A percentile compares a stretch with the other conserved stretches of the same genome.
These are phyloP conservation scores for Arothron firmamentum DNA, from an alignment of 2,113 vertebrate species.

Conservation along the genomic window DNA sequence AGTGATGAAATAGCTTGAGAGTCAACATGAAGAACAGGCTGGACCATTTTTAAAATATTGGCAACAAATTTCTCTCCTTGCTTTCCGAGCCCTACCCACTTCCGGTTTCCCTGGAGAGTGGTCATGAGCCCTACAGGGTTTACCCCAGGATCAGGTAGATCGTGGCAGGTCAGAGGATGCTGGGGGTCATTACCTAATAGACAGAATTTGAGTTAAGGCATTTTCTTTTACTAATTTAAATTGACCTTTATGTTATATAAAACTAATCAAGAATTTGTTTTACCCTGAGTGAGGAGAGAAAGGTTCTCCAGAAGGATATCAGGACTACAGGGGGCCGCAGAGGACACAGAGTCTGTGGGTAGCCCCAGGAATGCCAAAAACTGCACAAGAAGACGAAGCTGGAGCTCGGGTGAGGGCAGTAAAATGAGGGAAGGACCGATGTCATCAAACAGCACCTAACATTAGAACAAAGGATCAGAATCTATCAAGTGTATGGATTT, in stretches of 20 bases:
- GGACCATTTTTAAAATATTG: slow-evolving; percentile 76
- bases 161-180: slow-evolving; percentile 73
- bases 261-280: slow-evolving; percentile 8
- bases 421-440: slow-evolving; percentile 85
- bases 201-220: background rate
- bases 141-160: slow-evolving; percentile 71
- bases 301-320: slow-evolving; percentile 83
- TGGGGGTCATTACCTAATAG: slow-evolving; percentile 54
- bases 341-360: slow-evolving; percentile 66
- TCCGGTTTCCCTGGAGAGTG: slow-evolving; percentile 62
- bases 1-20: slow-evolving; percentile 76
- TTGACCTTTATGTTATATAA: background rate
- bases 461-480: background rate
- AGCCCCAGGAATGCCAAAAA: slow-evolving; percentile 90
- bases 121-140: slow-evolving; percentile 81
- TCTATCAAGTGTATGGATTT: background rate
- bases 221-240: background rate
- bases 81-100: slow-evolving; percentile 75
- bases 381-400: slow-evolving; percentile 72
- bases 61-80: slow-evolving; percentile 88
- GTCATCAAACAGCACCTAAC: slow-evolving; percentile 93
- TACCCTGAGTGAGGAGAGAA: slow-evolving; percentile 75
- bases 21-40: slow-evolving; percentile 72
- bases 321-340: slow-evolving; percentile 63
- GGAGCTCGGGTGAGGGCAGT: slow-evolving; percentile 75